Evolutionary conservation across 2,113 vertebrate genomes (phyloP).

Genomic region (Nothocercus nigrocapillus): DNA sequence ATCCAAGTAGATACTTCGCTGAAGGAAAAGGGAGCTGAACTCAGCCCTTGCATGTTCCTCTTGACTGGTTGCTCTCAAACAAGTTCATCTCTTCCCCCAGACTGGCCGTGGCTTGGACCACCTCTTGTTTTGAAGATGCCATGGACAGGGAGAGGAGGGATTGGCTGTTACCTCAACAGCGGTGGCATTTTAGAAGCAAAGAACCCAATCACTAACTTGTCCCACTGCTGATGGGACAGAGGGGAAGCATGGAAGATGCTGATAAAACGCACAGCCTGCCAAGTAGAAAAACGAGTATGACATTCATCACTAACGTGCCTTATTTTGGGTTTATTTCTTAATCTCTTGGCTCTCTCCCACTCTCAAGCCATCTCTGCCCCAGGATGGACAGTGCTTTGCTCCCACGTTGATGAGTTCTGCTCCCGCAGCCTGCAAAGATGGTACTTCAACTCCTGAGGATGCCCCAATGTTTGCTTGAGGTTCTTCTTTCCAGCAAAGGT

Average conservation of each 20-base stretch:
- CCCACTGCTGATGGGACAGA: background rate
- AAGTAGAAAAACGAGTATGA: accelerated
- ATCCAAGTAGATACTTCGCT: accelerated
- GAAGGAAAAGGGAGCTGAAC: background rate
- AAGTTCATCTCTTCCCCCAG: accelerated
- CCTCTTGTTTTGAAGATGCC: background rate
- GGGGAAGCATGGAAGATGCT: accelerated
- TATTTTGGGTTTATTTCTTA: background rate
- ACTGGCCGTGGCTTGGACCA: accelerated
- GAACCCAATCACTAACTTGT: background rate
- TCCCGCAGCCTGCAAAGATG: background rate
- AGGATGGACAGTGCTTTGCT: background rate
- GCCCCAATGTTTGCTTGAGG: background rate
- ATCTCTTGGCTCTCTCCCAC: background rate
- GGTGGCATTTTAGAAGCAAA: background rate
- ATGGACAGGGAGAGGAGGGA: background rate
- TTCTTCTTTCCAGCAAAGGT: background rate
- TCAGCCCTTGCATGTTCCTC: background rate
- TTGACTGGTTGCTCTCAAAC: background rate
- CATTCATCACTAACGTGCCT: accelerated
- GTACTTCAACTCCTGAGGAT: background rate
- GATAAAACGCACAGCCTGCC: background rate
- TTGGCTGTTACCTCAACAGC: background rate
- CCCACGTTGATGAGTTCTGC: background rate
- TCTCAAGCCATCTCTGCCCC: background rate